Conservation (phyloP, 2,888 invertebrate species). For the Drosophila histrio region DNA sequence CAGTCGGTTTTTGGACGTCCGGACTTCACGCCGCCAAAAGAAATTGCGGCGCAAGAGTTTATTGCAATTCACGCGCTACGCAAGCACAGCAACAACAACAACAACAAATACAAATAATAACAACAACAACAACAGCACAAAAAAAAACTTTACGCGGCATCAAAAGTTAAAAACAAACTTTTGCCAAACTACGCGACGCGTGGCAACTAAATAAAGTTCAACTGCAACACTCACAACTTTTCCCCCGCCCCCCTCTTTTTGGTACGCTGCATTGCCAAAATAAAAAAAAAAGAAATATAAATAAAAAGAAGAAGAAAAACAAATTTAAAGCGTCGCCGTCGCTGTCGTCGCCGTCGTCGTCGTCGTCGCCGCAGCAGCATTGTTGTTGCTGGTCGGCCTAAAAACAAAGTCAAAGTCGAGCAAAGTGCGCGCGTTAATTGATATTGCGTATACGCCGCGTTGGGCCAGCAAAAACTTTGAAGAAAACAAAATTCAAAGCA, state of each 20-base stretch:
- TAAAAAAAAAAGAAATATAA: neutral
- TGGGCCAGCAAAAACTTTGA: neutral
- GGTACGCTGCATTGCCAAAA: constrained; percentile 15
- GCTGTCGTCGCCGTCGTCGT: constrained; percentile 18
- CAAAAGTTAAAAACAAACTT: constrained; percentile 60
- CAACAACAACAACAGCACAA: constrained; percentile 17
- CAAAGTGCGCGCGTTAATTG: constrained; percentile 65
- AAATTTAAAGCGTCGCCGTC: constrained; percentile 43
- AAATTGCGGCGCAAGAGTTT: constrained; percentile 57
- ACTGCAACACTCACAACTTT: neutral
- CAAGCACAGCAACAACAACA: constrained; percentile 19
- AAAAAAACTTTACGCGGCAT: constrained; percentile 50
- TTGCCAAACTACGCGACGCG: constrained; percentile 56
- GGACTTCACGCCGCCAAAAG: constrained; percentile 77
- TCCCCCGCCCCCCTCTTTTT: neutral
- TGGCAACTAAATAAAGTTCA: constrained; percentile 44
- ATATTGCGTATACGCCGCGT: constrained; percentile 64
- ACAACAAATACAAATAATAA: constrained; percentile 4
- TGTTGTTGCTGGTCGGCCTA: constrained; percentile 26
- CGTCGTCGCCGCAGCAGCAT: constrained; percentile 2
- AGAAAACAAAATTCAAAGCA: neutral
- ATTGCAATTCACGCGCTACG: constrained; percentile 50
- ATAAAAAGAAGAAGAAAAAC: neutral
- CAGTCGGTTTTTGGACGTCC: constrained; percentile 80
- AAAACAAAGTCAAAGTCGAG: constrained; percentile 54